Base-by-base conservation (phyloP, 2,113 vertebrate genomes). In the Hirundichthys speculiger region DNA sequence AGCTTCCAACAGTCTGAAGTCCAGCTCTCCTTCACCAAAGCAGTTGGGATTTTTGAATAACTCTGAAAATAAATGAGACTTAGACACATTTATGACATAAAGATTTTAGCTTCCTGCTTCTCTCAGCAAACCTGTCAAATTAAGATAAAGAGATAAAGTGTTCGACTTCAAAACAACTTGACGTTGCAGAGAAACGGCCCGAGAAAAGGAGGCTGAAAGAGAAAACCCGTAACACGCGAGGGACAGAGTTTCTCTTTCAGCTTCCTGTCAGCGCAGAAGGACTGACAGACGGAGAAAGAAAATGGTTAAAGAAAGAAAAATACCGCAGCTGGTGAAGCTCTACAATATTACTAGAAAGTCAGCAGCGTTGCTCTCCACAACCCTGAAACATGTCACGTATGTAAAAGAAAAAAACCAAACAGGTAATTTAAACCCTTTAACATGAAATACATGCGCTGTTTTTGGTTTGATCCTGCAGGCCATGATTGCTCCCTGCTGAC, bases 231-330 rank as follows among this genome's bases (percentile, higher is more conserved):
- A 0, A 42, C 10, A 21, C 27, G 41, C 43, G 25, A n/a, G 38
- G 10, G 34, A n/a, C 25, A 16, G 15, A 47, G 11, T 18, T 38
- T 45, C 0, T 66, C 20, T 48, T 19, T 20, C 18, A 18, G 6
- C 42, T 62, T 55, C 50, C 57, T 27, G 16, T 70, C 4, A 41
- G 40, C 39, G 30, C 41, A 9, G 15, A 46, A 49, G 45, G 19
- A 1, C 48, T 22, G 20, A 40, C 16, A 19, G n/a, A 13, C 0
- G 13, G 2, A 55, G 16, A 43, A 18, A 13, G 39, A 52, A 45
- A 58, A n/a, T 2, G 18, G 21, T 46, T 24, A 5, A 11, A 13
- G n/a, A n/a, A n/a, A n/a, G 34, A 43, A 41, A 57, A 50, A 24
- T 16, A 42, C 12, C 3, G 40, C 18, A n/a, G 20, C 24, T 43